Evolutionary conservation across 2,888 invertebrate species (phyloP).

Genomic region (Nomada goodeniana): DNA sequence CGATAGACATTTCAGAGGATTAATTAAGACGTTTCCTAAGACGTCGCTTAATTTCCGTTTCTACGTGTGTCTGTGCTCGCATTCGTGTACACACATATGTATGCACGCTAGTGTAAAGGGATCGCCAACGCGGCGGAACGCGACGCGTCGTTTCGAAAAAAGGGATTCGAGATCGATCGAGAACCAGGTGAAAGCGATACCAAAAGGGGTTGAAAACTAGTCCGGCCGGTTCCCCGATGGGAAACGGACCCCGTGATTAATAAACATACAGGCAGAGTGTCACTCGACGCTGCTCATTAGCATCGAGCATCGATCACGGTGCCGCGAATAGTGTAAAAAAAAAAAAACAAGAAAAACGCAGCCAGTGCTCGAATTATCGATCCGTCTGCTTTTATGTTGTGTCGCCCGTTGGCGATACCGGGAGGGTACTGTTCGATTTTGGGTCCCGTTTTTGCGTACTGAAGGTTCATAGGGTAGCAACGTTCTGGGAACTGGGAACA

Average conservation of each 20-base stretch:
- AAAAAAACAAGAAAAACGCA: neutral
- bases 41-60: slow-evolving; percentile 60
- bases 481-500: neutral
- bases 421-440: slow-evolving; percentile 13
- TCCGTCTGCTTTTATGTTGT: slow-evolving; percentile 18
- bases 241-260: slow-evolving; percentile 66
- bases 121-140: neutral
- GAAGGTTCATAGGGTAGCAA: slow-evolving; percentile 9
- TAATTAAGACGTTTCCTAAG: slow-evolving; percentile 73
- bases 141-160: slow-evolving; percentile 20
- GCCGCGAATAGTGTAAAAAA: slow-evolving; percentile 35
- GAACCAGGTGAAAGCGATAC: slow-evolving; percentile 38
- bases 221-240: slow-evolving; percentile 64
- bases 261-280: slow-evolving; percentile 72
- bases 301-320: slow-evolving; percentile 62
- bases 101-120: neutral
- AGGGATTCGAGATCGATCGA: slow-evolving; percentile 30
- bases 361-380: slow-evolving; percentile 36
- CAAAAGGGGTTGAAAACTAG: slow-evolving; percentile 56
- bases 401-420: neutral
- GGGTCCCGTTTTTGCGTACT: slow-evolving; percentile 22
- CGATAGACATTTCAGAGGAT: slow-evolving; percentile 70
- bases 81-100: neutral
- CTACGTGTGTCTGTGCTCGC: neutral
- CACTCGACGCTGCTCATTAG: slow-evolving; percentile 69